phyloP scores from a whole-genome alignment of 1,140 invertebrate genomes.

The Diachasmimorpha longicaudata region DNA sequence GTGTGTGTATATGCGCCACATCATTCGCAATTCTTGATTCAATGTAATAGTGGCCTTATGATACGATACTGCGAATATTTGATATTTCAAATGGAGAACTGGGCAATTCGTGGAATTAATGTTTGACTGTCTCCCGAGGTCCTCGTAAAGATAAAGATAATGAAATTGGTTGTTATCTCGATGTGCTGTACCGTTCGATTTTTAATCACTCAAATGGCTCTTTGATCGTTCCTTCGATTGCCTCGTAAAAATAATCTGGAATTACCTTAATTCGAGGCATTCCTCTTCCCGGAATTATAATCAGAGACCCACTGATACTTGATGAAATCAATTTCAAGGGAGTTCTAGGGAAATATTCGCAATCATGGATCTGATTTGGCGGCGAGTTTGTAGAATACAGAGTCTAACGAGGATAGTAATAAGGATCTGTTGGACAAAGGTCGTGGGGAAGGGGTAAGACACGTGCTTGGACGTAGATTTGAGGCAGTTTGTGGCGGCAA shows the following conservation, averaged over 20 bases:
- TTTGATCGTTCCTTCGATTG: background rate
- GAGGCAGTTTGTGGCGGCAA: background rate
- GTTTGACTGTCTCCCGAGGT: background rate
- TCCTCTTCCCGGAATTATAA: background rate
- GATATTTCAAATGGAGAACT: background rate
- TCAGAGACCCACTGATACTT: background rate
- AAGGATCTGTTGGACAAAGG: constrained; percentile 40
- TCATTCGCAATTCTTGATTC: constrained; percentile 27
- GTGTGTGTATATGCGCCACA: constrained; percentile 23
- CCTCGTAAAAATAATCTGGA: background rate
- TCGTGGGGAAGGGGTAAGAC: constrained; percentile 26
- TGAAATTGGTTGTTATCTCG: constrained; percentile 42
- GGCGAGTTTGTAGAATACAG: constrained; percentile 47
- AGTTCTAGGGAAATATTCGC: constrained; percentile 37
- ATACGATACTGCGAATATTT: background rate
- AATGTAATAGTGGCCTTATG: background rate
- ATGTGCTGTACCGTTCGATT: background rate
- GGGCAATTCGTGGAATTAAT: background rate
- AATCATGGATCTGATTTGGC: constrained; percentile 53
- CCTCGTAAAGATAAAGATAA: constrained; percentile 57
- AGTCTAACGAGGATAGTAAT: constrained; percentile 50
- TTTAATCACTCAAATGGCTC: background rate
- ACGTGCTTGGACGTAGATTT: constrained; percentile 19
- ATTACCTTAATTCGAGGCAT: background rate
- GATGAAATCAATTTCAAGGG: background rate